Evolutionary conservation across 2,888 invertebrate genomes (phyloP).

Genomic region (Netelia fuscicornis): DNA sequence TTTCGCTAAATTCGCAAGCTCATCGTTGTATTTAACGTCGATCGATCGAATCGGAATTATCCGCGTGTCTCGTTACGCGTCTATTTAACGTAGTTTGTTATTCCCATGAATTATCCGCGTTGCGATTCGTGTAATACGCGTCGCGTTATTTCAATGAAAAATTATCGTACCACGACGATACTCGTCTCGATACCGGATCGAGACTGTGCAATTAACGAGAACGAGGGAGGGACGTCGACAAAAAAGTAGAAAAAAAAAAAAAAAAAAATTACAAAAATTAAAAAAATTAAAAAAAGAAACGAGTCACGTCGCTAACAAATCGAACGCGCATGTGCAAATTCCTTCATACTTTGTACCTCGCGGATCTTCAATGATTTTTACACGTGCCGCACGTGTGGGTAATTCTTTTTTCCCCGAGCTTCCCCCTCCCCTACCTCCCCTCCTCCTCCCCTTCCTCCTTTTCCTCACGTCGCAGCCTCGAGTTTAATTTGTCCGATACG

Average conservation of each 20-base stretch:
- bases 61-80: not conserved
- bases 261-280: slow-evolving; percentile 25
- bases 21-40: not conserved
- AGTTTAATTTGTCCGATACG: too few relatives aligned
- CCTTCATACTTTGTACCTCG: slow-evolving; percentile 30
- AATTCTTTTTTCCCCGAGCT: too few relatives aligned
- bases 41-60: slow-evolving; percentile 10
- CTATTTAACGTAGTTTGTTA: slow-evolving; percentile 32
- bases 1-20: too few relatives aligned
- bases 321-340: slow-evolving; percentile 14
- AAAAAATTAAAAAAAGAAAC: too few relatives aligned
- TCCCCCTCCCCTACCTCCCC: too few relatives aligned
- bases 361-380: not conserved
- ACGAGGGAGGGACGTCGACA: slow-evolving; percentile 34
- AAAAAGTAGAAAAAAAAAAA: slow-evolving; percentile 12
- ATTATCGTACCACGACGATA: slow-evolving; percentile 2
- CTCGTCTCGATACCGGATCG: slow-evolving; percentile 42
- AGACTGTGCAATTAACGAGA: slow-evolving; percentile 38
- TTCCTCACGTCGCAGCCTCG: too few relatives aligned
- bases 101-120: slow-evolving; percentile 25
- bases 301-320: too few relatives aligned
- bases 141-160: slow-evolving; percentile 7
- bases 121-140: not conserved
- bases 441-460: too few relatives aligned
- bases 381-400: too few relatives aligned